Conservation (phyloP, 2,113 vertebrate species). For the Engystomops pustulosus region DNA sequence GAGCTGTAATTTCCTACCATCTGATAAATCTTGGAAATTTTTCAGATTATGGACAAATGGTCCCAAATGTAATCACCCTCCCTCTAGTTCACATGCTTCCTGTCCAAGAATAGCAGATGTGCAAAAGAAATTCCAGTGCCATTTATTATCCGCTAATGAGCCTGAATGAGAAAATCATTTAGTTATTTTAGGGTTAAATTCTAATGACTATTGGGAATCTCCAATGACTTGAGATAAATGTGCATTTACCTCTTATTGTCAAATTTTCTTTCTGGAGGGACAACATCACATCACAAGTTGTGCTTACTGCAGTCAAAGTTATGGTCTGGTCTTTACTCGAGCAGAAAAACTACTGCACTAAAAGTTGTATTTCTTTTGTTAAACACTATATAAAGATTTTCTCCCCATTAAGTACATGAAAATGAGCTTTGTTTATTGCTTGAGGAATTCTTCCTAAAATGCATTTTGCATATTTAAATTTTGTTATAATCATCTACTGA, state of each 20-base stretch:
- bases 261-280: background rate
- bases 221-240: background rate
- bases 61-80: no score
- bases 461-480: constrained; percentile 12
- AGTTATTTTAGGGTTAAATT: background rate
- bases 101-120: background rate
- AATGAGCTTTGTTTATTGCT: constrained; percentile 17
- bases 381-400: background rate
- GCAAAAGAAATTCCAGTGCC: background rate
- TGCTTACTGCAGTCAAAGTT: background rate
- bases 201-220: background rate
- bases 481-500: background rate
- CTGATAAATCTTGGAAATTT: background rate
- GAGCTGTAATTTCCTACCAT: background rate
- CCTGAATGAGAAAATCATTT: background rate
- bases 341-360: background rate
- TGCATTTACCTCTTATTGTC: background rate
- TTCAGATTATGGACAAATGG: no score
- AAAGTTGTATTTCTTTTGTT: background rate
- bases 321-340: background rate
- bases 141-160: background rate
- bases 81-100: background rate
- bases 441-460: background rate
- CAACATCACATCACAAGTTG: background rate
- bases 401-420: background rate